Evolutionary conservation across 1,140 invertebrate species (phyloP).

Genomic region (Gerris buenoi): DNA sequence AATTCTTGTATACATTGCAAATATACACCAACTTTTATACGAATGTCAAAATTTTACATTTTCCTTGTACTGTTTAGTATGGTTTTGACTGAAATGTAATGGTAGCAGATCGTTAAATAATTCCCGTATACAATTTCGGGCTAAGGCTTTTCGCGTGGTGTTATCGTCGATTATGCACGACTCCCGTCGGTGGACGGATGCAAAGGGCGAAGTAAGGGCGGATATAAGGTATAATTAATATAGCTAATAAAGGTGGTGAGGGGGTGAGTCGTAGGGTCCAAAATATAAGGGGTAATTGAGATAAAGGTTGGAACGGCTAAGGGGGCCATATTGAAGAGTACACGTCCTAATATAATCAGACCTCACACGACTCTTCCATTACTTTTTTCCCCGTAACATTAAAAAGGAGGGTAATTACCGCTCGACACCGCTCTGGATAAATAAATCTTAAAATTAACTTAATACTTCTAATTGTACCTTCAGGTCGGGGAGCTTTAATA

Average conservation of each 20-base stretch:
- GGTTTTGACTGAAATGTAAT: no score
- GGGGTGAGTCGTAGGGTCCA: no score
- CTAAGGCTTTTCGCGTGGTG: no score
- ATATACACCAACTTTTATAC: no score
- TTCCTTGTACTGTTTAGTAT: no score
- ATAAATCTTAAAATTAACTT: slow-evolving; percentile 21
- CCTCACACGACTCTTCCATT: slow-evolving; percentile 19
- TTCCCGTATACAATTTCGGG: no score
- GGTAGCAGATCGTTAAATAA: no score
- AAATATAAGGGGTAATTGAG: neutral
- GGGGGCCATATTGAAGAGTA: slow-evolving; percentile 4
- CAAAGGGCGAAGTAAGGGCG: no score
- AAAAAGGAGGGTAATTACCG: slow-evolving; percentile 17
- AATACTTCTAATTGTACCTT: slow-evolving; percentile 20
- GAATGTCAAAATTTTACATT: no score
- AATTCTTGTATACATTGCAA: no score
- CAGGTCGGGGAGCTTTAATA: slow-evolving; percentile 16
- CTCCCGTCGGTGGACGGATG: no score
- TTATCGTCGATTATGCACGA: no score
- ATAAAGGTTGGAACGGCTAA: neutral
- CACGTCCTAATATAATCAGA: slow-evolving; percentile 17
- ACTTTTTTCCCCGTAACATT: slow-evolving; percentile 12
- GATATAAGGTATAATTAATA: neutral
- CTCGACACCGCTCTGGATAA: slow-evolving; percentile 16
- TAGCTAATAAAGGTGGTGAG: neutral